Evolutionary conservation across 2,888 invertebrate species (phyloP).

Genomic region (Schizaphis graminum): DNA sequence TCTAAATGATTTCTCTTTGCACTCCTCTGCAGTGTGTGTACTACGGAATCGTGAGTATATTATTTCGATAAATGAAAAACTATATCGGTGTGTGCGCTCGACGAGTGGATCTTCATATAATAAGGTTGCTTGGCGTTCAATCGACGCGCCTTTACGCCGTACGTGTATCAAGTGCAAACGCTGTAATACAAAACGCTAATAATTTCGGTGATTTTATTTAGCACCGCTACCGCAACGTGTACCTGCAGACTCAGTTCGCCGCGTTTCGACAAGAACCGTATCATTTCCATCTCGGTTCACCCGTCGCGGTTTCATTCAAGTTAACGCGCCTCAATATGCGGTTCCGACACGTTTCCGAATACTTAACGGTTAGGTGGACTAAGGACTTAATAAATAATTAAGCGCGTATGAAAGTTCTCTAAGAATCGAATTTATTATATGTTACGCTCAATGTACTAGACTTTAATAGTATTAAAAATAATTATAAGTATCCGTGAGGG

Average conservation of each 20-base stretch:
- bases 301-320: slow-evolving; percentile 8
- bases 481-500: neutral
- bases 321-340: neutral
- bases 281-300: slow-evolving; percentile 20
- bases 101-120: neutral
- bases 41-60: neutral
- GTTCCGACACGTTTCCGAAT: neutral
- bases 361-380: neutral
- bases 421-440: neutral
- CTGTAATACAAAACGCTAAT: neutral
- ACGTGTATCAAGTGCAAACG: neutral
- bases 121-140: neutral
- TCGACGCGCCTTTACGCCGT: neutral
- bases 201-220: neutral
- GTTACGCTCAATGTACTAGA: neutral
- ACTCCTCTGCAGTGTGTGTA: neutral
- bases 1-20: neutral
- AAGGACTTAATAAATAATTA: slow-evolving; percentile 5
- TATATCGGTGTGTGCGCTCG: neutral
- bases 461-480: neutral
- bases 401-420: neutral
- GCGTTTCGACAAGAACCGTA: neutral
- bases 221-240: neutral
- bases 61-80: neutral
- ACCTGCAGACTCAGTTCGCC: neutral